Base-by-base conservation (phyloP, 64 coral and sea anemone species). In the Hydrozoanthus tunicans region DNA sequence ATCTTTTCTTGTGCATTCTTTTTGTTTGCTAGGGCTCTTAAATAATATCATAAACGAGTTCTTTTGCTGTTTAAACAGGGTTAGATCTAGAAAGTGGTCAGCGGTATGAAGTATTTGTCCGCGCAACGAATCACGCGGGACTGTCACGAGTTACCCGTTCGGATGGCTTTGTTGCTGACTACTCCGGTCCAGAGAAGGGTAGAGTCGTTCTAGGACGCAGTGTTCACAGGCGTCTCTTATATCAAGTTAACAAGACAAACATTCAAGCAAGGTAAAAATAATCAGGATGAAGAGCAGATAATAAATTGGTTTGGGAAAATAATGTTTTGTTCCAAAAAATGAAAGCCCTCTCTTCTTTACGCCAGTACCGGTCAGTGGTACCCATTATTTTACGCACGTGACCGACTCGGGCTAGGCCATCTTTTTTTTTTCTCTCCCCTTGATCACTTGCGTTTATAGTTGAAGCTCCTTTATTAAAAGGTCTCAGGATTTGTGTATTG, bases 91-190 rank as follows among this genome's bases (percentile, higher is more conserved):
- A 86, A 27, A 59, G 23, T 17, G 83, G 83, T 56, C 65, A 32
- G 20, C 53, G 66, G 27, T 93, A 93, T 73, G 68, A 61, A 17
- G 62, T 91, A 4, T 91, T 11, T 9, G 95, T 96, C 2, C 90
- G 80, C 24, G 95, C 82, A 72, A 89, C 62, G 3, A 96, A 96
- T 90, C 59, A 73, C 6, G 95, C 89, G 10, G 95, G 95, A 15
- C 66, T 96, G 13, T 68, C 79, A 60, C 62, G 25, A 53, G 73
- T 78, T 23, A 59, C 71, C 11, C 70, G 51, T 52, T 94, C 95
- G 14, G 89, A 98, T 94, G 95, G 95, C n/a, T 94, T 98, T 17
- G 90, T 73, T 54, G 71, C 90, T 59, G 95, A 98, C 73, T 79
- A 85, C 14, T 90, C 84, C 71, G 62, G 93, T 15, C 95, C 95